A percentile compares a stretch with the other conserved stretches of the same genome.
Evolutionary conservation across 30 jellyfish, hydroid and myxozoan species (phyloP).

Genomic region (Aurelia sp.): DNA sequence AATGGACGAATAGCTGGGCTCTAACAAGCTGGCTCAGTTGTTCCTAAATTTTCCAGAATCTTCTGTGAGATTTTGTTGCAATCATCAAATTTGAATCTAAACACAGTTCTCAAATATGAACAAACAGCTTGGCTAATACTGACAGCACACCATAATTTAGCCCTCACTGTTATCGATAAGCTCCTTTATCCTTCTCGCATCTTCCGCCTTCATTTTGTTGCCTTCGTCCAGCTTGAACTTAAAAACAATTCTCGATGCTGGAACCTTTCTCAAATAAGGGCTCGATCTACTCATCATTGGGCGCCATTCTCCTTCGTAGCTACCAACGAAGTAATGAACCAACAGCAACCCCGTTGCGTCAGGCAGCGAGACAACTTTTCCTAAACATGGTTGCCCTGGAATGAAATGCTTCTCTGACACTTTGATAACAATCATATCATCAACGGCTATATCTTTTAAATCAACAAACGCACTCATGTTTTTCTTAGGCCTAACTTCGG

Average conservation of each 20-base stretch:
- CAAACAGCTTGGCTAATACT: neutral
- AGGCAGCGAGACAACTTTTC: slow-evolving; percentile 66
- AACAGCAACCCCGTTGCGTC: slow-evolving; percentile 53
- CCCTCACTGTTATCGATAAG: slow-evolving; percentile 11
- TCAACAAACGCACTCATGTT: neutral
- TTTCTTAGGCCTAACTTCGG: neutral
- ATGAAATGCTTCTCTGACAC: slow-evolving; percentile 73
- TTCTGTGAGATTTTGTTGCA: slow-evolving; percentile 42
- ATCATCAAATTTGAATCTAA: slow-evolving; percentile 39
- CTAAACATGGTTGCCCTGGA: slow-evolving; percentile 97
- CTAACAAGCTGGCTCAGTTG: too few species aligned
- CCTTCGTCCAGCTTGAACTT: slow-evolving; percentile 51
- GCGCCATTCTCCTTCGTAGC: slow-evolving; percentile 83
- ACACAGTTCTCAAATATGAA: slow-evolving; percentile 67
- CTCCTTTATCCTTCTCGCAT: slow-evolving; percentile 18
- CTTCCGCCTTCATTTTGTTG: slow-evolving; percentile 60
- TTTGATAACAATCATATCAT: slow-evolving; percentile 81
- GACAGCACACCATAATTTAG: too few species aligned
- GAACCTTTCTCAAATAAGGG: slow-evolving; percentile 76
- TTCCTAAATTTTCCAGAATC: too few species aligned
- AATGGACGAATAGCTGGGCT: too few species aligned
- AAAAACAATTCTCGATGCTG: slow-evolving; percentile 29
- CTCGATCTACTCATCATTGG: slow-evolving; percentile 97
- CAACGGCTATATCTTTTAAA: slow-evolving; percentile 14
- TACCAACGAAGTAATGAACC: slow-evolving; percentile 85